Evolutionary conservation across 2,113 vertebrate species (phyloP), one percentile per base, ranked within the genome.

Genomic region (Ariopsis seemanni): DNA sequence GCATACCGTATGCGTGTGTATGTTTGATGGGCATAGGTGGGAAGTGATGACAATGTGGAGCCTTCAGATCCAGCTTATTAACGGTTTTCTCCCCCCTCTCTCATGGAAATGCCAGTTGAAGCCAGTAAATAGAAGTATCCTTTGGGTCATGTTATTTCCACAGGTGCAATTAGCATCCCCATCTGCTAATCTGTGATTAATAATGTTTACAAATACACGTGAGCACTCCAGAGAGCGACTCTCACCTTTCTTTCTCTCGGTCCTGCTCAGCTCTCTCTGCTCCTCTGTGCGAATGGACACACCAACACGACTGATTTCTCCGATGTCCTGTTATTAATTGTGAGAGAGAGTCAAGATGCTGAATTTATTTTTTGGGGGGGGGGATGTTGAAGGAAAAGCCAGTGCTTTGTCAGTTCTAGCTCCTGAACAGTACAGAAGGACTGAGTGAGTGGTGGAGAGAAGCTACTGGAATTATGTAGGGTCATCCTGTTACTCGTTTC

Each of bases 121-220:
- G 91, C 96, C 94, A 90, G 95, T 95, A 95, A 97, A 97, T 95
- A 95, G 95, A 97, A 96, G 96, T 96, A 95, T 96, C 97, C 96
- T 95, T 86, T 93, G 96, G 97, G 97, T 97, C 96, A 94, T 92
- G 95, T 94, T 94, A 58, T 96, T 95, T 97, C 94, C 96, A 95
- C 95, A 96, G 94, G 96, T 96, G 95, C 96, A 97, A 97, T 98
- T 97, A 97, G 95, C 95, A 91, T 94, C 93, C 93, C 95, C 96
- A 97, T 97, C 96, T 98, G 97, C 96, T 97, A 96, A 97, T 95
- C 95, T 93, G 93, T 97, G 96, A 97, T 97, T 97, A 97, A 97
- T 94, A 93, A 94, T 97, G 96, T 97, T 97, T 97, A 97, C 96
- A 96, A 96, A 97, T 95, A 96, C 1, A 92, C 94, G 92, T 90